Evolutionary conservation across 2,113 vertebrate genomes (phyloP), one percentile per base, ranked within the genome.

Genomic region (Misgurnus mizolepis): DNA sequence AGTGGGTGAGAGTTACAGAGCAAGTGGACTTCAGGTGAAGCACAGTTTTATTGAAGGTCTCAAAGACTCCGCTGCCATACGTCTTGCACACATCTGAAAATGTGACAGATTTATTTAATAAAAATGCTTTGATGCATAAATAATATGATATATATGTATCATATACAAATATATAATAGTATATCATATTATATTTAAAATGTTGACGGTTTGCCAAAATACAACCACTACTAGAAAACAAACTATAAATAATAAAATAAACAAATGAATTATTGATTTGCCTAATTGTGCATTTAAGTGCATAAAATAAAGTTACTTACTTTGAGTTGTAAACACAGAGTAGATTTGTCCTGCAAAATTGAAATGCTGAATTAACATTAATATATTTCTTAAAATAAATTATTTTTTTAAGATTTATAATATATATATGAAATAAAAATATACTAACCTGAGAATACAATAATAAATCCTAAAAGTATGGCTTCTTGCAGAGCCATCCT

Each of bases 31-130:
- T 83, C 53, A 93, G 39, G 1, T 91, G 82, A 82, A 79, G 91
- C 56, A n/a, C 9, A 0, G 58, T 47, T 5, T 78, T 67, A 0
- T 77, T 86, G 79, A 91, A 93, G 2, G 89, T 80, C 79, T 87
- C 72, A 56, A 90, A 4, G 1, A 91, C 80, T 0, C 92, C 92
- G 7, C 91, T 93, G 83, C 91, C 89, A 0, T 86, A 92, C 0
- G 89, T 93, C 79, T 62, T 91, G 80, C 92, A 93, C 10, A 82
- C 88, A 79, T 87, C 91, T 92, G 82, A 53, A 61, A 82, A 0
- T 5, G 15, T 17, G 12, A 15, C 53, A 6, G 14, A 55, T 15
- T 14, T 5, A 14, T 55, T 15, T 55, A 55, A 15, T 22, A 34
- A 34, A 34, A 34, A 34, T 34, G 27, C 27, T 22, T 22, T 22